Percentiles rank a stretch among this genome's conserved stretches.
phyloP scores from a whole-genome alignment of 2,888 invertebrate genomes.

The Nemotelus nigrinus region DNA sequence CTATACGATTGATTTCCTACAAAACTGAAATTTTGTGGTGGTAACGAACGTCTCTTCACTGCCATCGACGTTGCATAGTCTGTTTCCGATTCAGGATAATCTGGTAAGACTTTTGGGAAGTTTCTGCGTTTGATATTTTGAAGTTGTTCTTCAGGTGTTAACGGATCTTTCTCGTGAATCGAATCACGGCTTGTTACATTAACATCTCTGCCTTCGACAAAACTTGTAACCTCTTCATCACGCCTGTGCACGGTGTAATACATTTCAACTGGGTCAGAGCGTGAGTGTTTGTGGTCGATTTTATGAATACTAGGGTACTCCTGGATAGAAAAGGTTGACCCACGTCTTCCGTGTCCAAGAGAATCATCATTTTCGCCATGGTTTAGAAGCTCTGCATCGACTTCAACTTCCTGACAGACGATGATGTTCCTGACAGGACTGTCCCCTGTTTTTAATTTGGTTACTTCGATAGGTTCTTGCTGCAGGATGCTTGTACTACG shows the following conservation, averaged over 20 bases:
- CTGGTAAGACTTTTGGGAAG: conserved; percentile 87
- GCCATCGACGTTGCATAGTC: conserved; percentile 46
- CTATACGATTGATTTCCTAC: conserved; percentile 58
- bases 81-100: conserved; percentile 67
- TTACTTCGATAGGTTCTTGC: conserved; percentile 80
- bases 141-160: conserved; percentile 77
- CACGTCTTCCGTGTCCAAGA: conserved; percentile 55
- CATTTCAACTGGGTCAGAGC: conserved; percentile 75
- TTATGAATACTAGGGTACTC: conserved; percentile 41
- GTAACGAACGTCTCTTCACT: conserved; percentile 72
- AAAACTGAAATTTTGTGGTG: conserved; percentile 65
- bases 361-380: conserved; percentile 26
- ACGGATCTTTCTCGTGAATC: conserved; percentile 59
- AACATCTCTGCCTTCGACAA: conserved; percentile 67
- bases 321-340: conserved; percentile 53
- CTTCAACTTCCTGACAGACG: conserved; percentile 63
- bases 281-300: conserved; percentile 73
- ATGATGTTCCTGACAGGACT: conserved; percentile 59
- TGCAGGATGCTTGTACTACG: conserved; percentile 77
- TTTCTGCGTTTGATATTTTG: conserved; percentile 79
- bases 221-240: conserved; percentile 66
- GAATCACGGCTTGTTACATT: conserved; percentile 82
- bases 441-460: conserved; percentile 65
- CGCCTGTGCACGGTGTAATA: conserved; percentile 58
- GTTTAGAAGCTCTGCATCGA: conserved; percentile 59